A percentile compares a stretch with the other conserved stretches of the same genome.
phyloP scores from a whole-genome alignment of 2,888 invertebrate species.

The Amblyteles armatorius region DNA sequence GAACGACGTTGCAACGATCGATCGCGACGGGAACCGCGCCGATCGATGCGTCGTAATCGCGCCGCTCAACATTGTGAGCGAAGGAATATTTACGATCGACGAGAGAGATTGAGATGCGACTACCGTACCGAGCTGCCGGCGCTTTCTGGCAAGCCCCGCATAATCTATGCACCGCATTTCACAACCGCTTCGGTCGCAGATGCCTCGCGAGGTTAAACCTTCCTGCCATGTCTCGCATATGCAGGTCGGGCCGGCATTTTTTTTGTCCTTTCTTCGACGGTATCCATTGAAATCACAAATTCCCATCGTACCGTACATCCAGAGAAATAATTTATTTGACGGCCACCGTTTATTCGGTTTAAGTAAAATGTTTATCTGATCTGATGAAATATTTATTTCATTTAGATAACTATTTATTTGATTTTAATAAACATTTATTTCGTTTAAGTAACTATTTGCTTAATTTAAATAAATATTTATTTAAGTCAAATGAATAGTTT shows the following conservation, averaged over 20 bases:
- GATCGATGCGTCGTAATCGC: constrained; percentile 23
- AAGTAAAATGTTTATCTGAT: too few relatives aligned
- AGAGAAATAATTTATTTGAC: too few relatives aligned
- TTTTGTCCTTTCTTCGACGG: background rate
- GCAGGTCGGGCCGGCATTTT: background rate
- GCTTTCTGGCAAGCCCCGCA: constrained; percentile 47
- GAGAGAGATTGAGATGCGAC: constrained; percentile 9
- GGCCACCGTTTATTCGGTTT: too few relatives aligned
- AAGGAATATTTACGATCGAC: constrained; percentile 44
- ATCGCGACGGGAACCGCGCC: background rate
- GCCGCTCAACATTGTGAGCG: background rate
- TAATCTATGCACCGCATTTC: constrained; percentile 38
- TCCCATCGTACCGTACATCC: background rate
- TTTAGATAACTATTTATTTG: too few relatives aligned
- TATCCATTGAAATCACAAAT: background rate
- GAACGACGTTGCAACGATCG: background rate
- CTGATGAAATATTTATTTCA: too few relatives aligned
- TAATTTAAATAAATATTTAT: too few relatives aligned
- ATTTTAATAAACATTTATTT: too few relatives aligned
- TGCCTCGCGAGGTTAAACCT: background rate
- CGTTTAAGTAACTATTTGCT: too few relatives aligned
- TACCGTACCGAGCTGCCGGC: background rate
- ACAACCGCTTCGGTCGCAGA: constrained; percentile 28
- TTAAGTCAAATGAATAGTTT: too few relatives aligned
- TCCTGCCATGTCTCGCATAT: background rate